Conservation (phyloP, 2,888 invertebrate genomes). For the Chromoteleia sp. region DNA sequence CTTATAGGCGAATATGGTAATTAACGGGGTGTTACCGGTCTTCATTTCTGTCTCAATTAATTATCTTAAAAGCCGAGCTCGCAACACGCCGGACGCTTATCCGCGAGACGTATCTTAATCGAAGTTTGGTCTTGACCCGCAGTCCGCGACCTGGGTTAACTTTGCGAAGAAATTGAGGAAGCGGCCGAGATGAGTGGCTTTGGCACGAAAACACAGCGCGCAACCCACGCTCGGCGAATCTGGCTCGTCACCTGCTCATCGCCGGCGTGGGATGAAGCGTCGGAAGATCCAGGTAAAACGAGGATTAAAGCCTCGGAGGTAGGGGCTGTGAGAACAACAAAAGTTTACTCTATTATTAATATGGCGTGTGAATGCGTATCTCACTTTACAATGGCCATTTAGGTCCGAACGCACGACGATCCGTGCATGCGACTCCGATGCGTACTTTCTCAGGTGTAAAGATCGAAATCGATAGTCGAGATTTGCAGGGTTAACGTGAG, state of each 20-base stretch:
- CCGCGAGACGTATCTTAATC: conserved; percentile 51
- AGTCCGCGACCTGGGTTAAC: conserved; percentile 60
- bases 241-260: conserved; percentile 66
- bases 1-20: conserved; percentile 51
- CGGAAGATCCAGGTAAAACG: conserved; percentile 47
- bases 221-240: conserved; percentile 55
- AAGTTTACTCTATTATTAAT: conserved; percentile 75
- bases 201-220: conserved; percentile 36
- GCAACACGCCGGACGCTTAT: conserved; percentile 28
- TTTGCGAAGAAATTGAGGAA: conserved; percentile 48
- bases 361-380: conserved; percentile 75
- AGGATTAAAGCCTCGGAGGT: conserved; percentile 1
- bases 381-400: conserved; percentile 70
- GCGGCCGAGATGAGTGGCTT: conserved; percentile 33
- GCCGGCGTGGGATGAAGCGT: conserved; percentile 67
- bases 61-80: conserved; percentile 42
- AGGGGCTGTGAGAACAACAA: conserved; percentile 61
- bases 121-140: conserved; percentile 25
- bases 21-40: conserved; percentile 44
- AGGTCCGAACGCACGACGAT: conserved; percentile 71
- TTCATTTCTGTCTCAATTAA: conserved; percentile 48
- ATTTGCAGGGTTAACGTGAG: conserved; percentile 38
- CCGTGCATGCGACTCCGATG: conserved; percentile 30
- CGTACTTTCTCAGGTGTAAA: conserved; percentile 55
- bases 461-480: conserved; percentile 26